Evolutionary conservation across 35 echinoderm and acorn worm genomes (phyloP).

Genomic region (Apostichopus parvimensis): DNA sequence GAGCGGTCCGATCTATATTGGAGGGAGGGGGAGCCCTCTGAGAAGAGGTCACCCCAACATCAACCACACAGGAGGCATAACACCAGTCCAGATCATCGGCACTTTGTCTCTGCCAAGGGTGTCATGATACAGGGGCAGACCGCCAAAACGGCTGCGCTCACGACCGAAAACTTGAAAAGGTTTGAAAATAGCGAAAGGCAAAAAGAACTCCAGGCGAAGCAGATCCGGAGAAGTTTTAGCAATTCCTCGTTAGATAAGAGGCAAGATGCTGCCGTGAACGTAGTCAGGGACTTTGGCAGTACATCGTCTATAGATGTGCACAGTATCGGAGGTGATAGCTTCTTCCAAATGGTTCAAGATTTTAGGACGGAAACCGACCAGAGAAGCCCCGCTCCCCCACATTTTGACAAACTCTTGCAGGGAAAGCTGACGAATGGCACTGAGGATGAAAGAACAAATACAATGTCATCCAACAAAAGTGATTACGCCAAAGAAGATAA

Average conservation of each 20-base stretch:
- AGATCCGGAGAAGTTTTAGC: slow-evolving; percentile 79
- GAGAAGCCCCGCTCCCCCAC: slow-evolving; percentile 92
- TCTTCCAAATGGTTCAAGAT: slow-evolving; percentile 95
- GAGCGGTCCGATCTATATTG: slow-evolving; percentile 66
- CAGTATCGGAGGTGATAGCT: slow-evolving; percentile 90
- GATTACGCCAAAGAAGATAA: slow-evolving; percentile 32
- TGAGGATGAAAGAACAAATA: slow-evolving; percentile 43
- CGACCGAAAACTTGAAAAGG: slow-evolving; percentile 80
- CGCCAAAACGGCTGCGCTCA: slow-evolving; percentile 75
- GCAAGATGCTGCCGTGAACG: not conserved
- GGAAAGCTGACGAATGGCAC: slow-evolving; percentile 59
- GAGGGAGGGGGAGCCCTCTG: slow-evolving; percentile 65
- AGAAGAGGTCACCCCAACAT: slow-evolving; percentile 56
- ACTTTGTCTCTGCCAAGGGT: slow-evolving; percentile 72
- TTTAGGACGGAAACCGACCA: slow-evolving; percentile 84
- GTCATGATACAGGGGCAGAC: slow-evolving; percentile 58
- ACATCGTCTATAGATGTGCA: slow-evolving; percentile 88
- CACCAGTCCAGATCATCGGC: slow-evolving; percentile 84
- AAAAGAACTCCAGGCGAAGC: slow-evolving; percentile 52
- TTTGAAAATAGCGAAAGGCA: slow-evolving; percentile 63
- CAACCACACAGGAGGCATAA: slow-evolving; percentile 83
- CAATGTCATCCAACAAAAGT: slow-evolving; percentile 24
- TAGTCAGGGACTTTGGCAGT: slow-evolving; percentile 82
- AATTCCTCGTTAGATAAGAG: slow-evolving; percentile 91
- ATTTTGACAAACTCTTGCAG: slow-evolving; percentile 88